Conservation (phyloP, 2,888 invertebrate genomes). For the Romanomermis culicivorax region DNA sequence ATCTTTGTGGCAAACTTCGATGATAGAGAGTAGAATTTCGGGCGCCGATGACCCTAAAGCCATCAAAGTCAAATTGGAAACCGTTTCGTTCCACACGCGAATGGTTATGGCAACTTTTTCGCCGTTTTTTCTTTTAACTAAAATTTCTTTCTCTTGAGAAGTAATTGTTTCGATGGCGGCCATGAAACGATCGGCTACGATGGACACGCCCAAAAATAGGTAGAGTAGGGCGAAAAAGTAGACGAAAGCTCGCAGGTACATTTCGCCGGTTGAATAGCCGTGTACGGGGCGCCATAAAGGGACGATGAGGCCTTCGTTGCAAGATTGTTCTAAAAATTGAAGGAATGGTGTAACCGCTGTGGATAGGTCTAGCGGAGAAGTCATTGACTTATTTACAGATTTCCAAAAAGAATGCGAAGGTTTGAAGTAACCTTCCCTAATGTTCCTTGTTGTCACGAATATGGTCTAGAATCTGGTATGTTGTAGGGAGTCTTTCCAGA, state of each 20-base stretch:
- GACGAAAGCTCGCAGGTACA: constrained; percentile 65
- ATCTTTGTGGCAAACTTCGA: constrained; percentile 61
- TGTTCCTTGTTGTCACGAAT: too few relatives aligned
- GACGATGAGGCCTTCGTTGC: constrained; percentile 4
- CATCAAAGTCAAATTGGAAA: constrained; percentile 93
- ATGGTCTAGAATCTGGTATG: too few relatives aligned
- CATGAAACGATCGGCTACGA: constrained; percentile 97
- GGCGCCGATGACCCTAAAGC: constrained; percentile 94
- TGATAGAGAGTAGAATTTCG: constrained; percentile 85
- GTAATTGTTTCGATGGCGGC: constrained; percentile 97
- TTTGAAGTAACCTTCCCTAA: too few relatives aligned
- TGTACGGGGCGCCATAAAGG: not conserved
- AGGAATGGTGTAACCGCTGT: too few relatives aligned
- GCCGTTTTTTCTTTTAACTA: constrained; percentile 65
- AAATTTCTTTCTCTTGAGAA: constrained; percentile 80
- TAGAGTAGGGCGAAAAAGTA: constrained; percentile 75
- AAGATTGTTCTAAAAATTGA: too few relatives aligned
- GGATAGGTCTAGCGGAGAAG: too few relatives aligned
- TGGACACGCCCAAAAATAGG: constrained; percentile 93
- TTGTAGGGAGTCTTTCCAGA: too few relatives aligned
- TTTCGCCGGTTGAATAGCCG: too few relatives aligned
- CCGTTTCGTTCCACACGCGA: constrained; percentile 96
- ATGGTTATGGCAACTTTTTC: constrained; percentile 70
- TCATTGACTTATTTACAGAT: too few relatives aligned
- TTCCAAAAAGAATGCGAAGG: too few relatives aligned